Conservation (phyloP, 2,888 invertebrate species). For the Patella ulyssiponensis region DNA sequence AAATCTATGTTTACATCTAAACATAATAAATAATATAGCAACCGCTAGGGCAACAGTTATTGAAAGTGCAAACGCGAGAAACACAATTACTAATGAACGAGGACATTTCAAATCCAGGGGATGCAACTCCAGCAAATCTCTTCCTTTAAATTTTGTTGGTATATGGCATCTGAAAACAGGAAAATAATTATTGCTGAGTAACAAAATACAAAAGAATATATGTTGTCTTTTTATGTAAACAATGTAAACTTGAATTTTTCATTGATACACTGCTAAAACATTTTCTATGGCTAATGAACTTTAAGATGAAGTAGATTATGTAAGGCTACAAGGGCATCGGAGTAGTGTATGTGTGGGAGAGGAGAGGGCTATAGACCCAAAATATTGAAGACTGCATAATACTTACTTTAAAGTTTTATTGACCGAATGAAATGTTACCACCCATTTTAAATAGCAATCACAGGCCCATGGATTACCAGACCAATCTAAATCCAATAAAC, state of each 20-base stretch:
- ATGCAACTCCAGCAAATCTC: slow-evolving; percentile 5
- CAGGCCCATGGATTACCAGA: slow-evolving; percentile 31
- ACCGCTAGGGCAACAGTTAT: not conserved
- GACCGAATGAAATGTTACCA: not conserved
- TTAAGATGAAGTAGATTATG: too few relatives aligned
- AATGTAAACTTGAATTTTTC: too few relatives aligned
- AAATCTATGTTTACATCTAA: slow-evolving; percentile 8
- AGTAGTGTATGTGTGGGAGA: too few relatives aligned
- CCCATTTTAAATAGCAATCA: slow-evolving; percentile 30
- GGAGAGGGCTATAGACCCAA: too few relatives aligned
- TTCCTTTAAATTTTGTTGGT: slow-evolving; percentile 18
- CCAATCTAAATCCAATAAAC: slow-evolving; percentile 19
- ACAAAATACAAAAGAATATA: not conserved
- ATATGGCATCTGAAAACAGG: slow-evolving; percentile 19
- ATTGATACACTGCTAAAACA: too few relatives aligned
- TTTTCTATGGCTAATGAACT: too few relatives aligned
- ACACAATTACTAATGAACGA: slow-evolving; percentile 17
- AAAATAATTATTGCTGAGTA: not conserved
- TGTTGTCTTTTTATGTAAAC: not conserved
- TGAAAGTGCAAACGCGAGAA: not conserved
- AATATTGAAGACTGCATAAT: not conserved
- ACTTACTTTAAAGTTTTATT: slow-evolving; percentile 17
- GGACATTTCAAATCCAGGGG: slow-evolving; percentile 21
- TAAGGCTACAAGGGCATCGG: too few relatives aligned
- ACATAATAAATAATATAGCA: not conserved